Percentiles rank a stretch among this genome's conserved stretches.
These are phyloP conservation scores for Antedon bifida DNA, from an alignment of 35 echinoderm and acorn worm genomes.

Conservation along the genomic window DNA sequence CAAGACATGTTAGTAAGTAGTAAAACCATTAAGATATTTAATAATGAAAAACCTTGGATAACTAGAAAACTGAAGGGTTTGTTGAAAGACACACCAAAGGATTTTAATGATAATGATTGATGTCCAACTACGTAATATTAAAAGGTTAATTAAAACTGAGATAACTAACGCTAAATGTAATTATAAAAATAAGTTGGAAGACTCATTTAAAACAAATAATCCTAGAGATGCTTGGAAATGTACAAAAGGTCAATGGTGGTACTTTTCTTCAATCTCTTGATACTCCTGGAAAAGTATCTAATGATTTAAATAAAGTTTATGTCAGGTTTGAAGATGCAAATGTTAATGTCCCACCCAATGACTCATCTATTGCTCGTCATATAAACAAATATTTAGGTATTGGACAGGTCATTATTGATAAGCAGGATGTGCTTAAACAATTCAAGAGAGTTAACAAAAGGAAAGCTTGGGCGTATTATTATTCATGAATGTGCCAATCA, in stretches of 20 bases:
- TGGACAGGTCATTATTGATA: neutral
- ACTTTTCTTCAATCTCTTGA: neutral
- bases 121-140: neutral
- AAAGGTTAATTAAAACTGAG: neutral
- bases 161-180: neutral
- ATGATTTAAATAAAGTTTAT: neutral
- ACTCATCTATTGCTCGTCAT: neutral
- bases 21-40: neutral
- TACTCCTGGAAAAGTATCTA: neutral
- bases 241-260: too few species aligned
- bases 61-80: neutral
- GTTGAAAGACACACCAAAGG: neutral
- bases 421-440: neutral
- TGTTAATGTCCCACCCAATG: neutral
- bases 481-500: constrained; percentile 4
- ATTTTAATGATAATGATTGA: neutral
- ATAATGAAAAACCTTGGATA: constrained; percentile 2
- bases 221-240: neutral
- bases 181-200: neutral
- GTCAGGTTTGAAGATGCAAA: neutral
- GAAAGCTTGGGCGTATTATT: constrained; percentile 1
- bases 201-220: neutral
- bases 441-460: neutral
- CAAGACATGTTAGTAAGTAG: neutral
- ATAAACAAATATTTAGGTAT: neutral